Conservation (phyloP, 2,113 vertebrate species). For the Tachysurus vachellii region DNA sequence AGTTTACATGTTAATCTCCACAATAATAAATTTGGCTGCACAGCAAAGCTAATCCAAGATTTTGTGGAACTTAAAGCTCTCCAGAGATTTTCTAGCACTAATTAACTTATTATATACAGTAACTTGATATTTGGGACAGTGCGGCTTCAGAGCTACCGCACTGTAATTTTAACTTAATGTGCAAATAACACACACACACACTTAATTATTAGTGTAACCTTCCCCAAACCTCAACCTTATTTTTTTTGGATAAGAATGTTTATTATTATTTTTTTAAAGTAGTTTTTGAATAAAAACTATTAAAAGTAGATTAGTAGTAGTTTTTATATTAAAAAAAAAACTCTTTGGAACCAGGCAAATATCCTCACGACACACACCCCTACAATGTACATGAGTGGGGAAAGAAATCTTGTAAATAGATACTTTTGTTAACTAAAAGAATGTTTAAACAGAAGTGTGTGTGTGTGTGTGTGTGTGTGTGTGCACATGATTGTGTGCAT, state of each 20-base stretch:
- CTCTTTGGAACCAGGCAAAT: too few relatives aligned
- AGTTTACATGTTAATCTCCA: constrained; percentile 2
- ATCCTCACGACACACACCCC: neutral
- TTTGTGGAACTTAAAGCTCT: constrained; percentile 28
- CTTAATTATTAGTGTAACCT: neutral
- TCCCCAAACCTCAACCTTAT: neutral
- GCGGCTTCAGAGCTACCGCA: neutral
- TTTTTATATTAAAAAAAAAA: neutral
- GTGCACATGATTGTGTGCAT: neutral
- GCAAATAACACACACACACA: constrained; percentile 20
- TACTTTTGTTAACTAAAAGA: neutral
- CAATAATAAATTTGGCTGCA: neutral
- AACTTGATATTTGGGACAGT: constrained; percentile 40
- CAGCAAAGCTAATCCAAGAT: constrained; percentile 27
- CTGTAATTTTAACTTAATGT: constrained; percentile 27
- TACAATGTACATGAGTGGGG: neutral
- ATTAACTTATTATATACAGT: too few relatives aligned
- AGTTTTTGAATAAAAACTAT: too few relatives aligned
- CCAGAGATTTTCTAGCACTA: constrained; percentile 12
- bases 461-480: neutral
- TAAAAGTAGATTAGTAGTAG: neutral
- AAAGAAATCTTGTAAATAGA: neutral
- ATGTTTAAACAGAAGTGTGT: neutral
- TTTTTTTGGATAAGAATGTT: neutral
- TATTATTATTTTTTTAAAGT: neutral